These are phyloP conservation scores for Chionodraco myersi DNA, from an alignment of 2,113 vertebrate species.

Conservation along the genomic window DNA sequence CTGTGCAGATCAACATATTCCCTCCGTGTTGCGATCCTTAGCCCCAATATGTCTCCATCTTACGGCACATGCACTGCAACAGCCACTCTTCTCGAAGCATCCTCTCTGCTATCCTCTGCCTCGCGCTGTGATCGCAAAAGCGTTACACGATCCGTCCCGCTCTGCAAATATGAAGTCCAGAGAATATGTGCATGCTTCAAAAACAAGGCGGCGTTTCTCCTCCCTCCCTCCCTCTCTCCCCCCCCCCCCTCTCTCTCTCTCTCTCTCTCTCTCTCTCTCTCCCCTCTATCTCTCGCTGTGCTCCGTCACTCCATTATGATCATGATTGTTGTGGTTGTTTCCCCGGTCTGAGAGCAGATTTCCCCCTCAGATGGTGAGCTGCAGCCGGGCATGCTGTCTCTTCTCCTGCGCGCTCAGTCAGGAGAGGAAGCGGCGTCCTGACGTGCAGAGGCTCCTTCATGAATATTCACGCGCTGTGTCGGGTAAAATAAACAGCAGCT, in stretches of 20 bases:
- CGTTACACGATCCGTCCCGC: constrained; percentile 56
- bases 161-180: constrained; percentile 48
- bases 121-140: constrained; percentile 50
- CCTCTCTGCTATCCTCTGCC: constrained; percentile 24
- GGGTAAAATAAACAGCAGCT: constrained; percentile 51
- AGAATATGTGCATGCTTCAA: constrained; percentile 55
- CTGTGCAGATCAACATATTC: constrained; percentile 46
- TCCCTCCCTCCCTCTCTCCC: background rate
- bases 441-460: constrained; percentile 77
- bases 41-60: constrained; percentile 56
- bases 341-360: constrained; percentile 53
- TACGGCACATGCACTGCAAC: constrained; percentile 34
- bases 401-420: constrained; percentile 59
- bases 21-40: constrained; percentile 47
- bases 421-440: constrained; percentile 72
- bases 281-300: constrained; percentile 1
- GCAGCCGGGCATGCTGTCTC: constrained; percentile 60
- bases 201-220: constrained; percentile 62
- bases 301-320: constrained; percentile 41
- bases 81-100: constrained; percentile 33
- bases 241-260: background rate
- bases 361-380: constrained; percentile 61
- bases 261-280: background rate
- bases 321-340: background rate
- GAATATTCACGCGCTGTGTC: constrained; percentile 77